These are phyloP conservation scores for Acestrorhynchus altus DNA, from an alignment of 2,797 vertebrate genomes.

Conservation along the genomic window DNA sequence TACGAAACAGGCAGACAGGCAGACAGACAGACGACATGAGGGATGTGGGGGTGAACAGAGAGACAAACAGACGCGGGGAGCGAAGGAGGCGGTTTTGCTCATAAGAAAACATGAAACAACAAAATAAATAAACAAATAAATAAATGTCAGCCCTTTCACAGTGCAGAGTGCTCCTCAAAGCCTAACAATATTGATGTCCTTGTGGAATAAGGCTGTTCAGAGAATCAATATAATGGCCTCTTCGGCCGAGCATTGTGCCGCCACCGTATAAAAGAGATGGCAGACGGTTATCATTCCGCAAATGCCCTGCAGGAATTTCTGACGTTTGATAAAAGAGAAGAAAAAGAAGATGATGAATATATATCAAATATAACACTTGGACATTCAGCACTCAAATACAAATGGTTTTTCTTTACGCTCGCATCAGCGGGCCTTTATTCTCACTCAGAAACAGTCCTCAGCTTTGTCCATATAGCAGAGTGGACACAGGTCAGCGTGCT, in stretches of 20 bases:
- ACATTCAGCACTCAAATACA: neutral
- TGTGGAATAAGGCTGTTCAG: conserved; percentile 30
- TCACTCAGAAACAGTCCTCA: too few species aligned
- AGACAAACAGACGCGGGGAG: conserved; percentile 22
- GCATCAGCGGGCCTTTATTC: neutral
- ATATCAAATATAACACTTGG: neutral
- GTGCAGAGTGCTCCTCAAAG: conserved; percentile 7
- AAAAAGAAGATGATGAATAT: neutral
- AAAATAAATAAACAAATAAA: conserved; percentile 18
- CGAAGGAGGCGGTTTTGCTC: conserved; percentile 44
- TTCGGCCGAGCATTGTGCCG: conserved; percentile 17
- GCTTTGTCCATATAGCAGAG: neutral
- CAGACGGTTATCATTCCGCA: neutral
- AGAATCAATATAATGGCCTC: conserved; percentile 34
- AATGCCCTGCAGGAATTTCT: conserved; percentile 6
- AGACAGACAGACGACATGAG: conserved; percentile 29
- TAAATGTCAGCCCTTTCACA: conserved; percentile 35
- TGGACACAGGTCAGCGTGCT: neutral
- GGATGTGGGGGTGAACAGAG: conserved; percentile 26
- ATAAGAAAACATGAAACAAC: conserved; percentile 35
- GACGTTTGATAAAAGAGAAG: neutral
- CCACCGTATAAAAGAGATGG: conserved; percentile 10
- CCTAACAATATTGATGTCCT: conserved; percentile 31
- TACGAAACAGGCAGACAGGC: conserved; percentile 46
- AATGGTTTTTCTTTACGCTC: neutral